phyloP scores from a whole-genome alignment of 2,888 invertebrate genomes.

The Strigamia crassipes region DNA sequence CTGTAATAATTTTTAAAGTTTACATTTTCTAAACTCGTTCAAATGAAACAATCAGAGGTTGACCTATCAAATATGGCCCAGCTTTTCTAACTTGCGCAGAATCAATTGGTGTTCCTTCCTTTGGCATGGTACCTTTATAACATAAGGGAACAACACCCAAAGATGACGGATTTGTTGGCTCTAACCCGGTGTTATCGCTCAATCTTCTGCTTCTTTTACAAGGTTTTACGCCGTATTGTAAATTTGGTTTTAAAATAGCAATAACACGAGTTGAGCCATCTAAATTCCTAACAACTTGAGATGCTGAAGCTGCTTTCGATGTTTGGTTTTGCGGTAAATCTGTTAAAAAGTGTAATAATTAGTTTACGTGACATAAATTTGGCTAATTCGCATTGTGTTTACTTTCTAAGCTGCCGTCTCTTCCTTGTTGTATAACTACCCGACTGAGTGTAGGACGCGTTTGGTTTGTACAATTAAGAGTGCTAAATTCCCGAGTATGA shows the following conservation, averaged over 20 bases:
- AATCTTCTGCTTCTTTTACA: slow-evolving; percentile 6
- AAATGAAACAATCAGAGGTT: background rate
- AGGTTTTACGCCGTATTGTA: slow-evolving; percentile 16
- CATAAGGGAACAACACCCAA: background rate
- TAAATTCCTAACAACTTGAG: background rate
- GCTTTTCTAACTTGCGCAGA: slow-evolving; percentile 63
- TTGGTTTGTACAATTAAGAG: background rate
- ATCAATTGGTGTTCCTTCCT: slow-evolving; percentile 63
- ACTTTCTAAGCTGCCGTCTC: background rate
- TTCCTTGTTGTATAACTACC: background rate
- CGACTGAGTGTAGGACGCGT: background rate
- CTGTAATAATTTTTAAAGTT: slow-evolving; percentile 59
- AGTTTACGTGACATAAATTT: background rate
- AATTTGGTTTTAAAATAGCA: slow-evolving; percentile 10
- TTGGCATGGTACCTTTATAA: slow-evolving; percentile 20
- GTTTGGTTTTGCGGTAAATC: background rate
- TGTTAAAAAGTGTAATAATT: background rate
- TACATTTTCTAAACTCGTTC: background rate
- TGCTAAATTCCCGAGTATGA: background rate
- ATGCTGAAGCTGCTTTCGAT: background rate
- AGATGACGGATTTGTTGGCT: background rate
- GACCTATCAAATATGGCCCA: slow-evolving; percentile 68
- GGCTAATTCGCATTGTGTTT: background rate
- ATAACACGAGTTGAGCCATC: slow-evolving; percentile 5
- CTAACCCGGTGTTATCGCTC: background rate